Evolutionary conservation across 2,797 vertebrate species (phyloP).

Genomic region (Naso thynnoides): DNA sequence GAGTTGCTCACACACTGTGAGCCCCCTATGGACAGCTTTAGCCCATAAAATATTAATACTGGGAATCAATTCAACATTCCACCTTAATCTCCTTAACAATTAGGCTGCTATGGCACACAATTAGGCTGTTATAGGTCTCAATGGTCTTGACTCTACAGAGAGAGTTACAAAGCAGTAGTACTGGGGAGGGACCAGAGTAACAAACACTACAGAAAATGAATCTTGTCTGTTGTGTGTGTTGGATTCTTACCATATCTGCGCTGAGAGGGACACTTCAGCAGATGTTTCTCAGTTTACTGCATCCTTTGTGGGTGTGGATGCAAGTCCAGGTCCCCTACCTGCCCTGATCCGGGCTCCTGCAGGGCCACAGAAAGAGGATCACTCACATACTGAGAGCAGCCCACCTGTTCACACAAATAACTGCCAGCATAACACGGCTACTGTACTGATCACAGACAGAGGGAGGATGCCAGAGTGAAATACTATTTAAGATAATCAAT

Average conservation of each 20-base stretch:
- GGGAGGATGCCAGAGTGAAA: slow-evolving; percentile 12
- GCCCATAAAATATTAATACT: slow-evolving; percentile 86
- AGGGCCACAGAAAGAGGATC: slow-evolving; percentile 80
- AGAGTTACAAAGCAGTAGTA: slow-evolving; percentile 33
- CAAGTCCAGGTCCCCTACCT: slow-evolving; percentile 78
- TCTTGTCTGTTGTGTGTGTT: slow-evolving; percentile 44
- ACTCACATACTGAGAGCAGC: slow-evolving; percentile 72
- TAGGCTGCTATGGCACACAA: slow-evolving; percentile 59
- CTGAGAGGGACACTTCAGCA: slow-evolving; percentile 70
- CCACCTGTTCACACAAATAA: slow-evolving; percentile 78
- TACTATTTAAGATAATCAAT: slow-evolving; percentile 3
- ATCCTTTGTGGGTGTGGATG: slow-evolving; percentile 73
- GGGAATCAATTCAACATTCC: slow-evolving; percentile 83
- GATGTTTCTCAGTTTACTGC: slow-evolving; percentile 81
- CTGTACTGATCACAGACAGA: slow-evolving; percentile 37
- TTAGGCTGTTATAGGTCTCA: slow-evolving; percentile 54
- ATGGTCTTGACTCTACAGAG: slow-evolving; percentile 47
- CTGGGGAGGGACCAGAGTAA: slow-evolving; percentile 21
- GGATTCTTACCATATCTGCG: slow-evolving; percentile 82
- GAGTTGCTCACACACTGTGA: slow-evolving; percentile 78
- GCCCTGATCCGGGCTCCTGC: slow-evolving; percentile 80
- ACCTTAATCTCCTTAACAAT: slow-evolving; percentile 81
- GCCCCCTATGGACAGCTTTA: slow-evolving; percentile 82
- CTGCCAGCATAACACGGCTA: slow-evolving; percentile 69
- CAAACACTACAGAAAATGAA: slow-evolving; percentile 27